Base-by-base conservation (phyloP, 2,113 vertebrate species). In the Larimichthys polyactis region DNA sequence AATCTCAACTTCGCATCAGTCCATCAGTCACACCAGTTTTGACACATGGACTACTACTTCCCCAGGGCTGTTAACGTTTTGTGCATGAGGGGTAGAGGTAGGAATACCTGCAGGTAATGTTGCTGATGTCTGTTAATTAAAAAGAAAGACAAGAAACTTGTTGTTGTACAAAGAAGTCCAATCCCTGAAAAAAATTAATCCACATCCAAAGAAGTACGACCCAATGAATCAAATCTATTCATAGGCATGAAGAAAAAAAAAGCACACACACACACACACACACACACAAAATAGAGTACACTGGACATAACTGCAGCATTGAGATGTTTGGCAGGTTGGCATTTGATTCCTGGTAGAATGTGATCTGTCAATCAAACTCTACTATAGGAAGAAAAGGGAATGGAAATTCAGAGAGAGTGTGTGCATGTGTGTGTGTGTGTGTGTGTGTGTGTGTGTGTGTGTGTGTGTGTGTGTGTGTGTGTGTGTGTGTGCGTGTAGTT, bases 291-390 rank as follows among this genome's bases (percentile, higher is more conserved):
- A 24, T 7, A 5, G 29, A 77, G 14, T n/a, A 10, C 20, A 49
- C 29, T 32, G 9, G 43, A 69, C 68, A 51, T 11, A 51, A 73
- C 12, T 40, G 63, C 52, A 80, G 54, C 57, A 57, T 16, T 70
- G 70, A 75, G 65, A 75, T 64, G 32, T 52, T 64, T 81, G 67
- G 48, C 60, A 81, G 29, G 29, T 29, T 79, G 57, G 46, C 29
- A 84, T 64, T 69, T 19, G 57, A 2, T 70, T 22, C 36, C 27
- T 62, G 40, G 5, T 48, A 29, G 62, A 63, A 77, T 77, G 48
- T 57, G 67, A 81, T 78, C 63, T 59, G 32, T 75, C 75, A 78
- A 71, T 85, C 73, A 78, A 10, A 20, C 17, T n/a, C 3, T 2
- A 57, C 17, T 63, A 27, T 62, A 5, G n/a, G 12, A 66, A 48